Conservation (phyloP, 2,888 invertebrate species). For the Mongoloraphidia duomilia region DNA sequence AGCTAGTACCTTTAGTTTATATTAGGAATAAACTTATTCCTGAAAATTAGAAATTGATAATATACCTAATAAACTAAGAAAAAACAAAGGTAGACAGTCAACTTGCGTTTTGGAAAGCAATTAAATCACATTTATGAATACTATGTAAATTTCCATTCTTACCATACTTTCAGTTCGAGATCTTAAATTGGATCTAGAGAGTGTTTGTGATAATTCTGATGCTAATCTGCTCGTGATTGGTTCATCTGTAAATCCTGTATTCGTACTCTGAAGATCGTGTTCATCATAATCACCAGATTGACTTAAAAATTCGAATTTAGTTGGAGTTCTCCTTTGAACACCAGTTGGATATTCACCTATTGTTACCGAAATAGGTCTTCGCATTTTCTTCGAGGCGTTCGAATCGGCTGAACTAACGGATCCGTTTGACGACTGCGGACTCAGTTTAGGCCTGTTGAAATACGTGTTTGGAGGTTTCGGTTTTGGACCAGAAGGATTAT, state of each 20-base stretch:
- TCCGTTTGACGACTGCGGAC: constrained; percentile 19
- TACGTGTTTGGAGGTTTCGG: constrained; percentile 57
- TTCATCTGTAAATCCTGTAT: constrained; percentile 19
- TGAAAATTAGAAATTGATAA: too few species aligned
- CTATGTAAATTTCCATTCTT: constrained; percentile 27
- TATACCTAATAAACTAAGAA: too few species aligned
- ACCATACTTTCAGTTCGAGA: constrained; percentile 54
- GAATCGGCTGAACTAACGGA: constrained; percentile 15
- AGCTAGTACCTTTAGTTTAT: too few species aligned
- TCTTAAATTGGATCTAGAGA: constrained; percentile 62
- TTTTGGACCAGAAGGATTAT: constrained; percentile 42
- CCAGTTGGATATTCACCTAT: constrained; percentile 52
- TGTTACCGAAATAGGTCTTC: constrained; percentile 50
- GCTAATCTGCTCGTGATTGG: constrained; percentile 52
- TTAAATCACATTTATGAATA: neutral
- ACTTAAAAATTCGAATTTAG: constrained; percentile 54
- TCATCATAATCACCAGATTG: constrained; percentile 30
- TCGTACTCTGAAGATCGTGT: constrained; percentile 17
- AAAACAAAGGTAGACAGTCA: neutral
- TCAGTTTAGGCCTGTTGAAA: constrained; percentile 36
- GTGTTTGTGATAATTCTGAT: constrained; percentile 57
- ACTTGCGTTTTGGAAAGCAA: neutral
- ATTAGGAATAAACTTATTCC: too few species aligned
- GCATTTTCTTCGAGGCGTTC: constrained; percentile 31
- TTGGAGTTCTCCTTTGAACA: constrained; percentile 44